A percentile compares a stretch with the other conserved stretches of the same genome.
Conservation (phyloP, 2,797 vertebrate genomes). For the Remorina albescens region DNA sequence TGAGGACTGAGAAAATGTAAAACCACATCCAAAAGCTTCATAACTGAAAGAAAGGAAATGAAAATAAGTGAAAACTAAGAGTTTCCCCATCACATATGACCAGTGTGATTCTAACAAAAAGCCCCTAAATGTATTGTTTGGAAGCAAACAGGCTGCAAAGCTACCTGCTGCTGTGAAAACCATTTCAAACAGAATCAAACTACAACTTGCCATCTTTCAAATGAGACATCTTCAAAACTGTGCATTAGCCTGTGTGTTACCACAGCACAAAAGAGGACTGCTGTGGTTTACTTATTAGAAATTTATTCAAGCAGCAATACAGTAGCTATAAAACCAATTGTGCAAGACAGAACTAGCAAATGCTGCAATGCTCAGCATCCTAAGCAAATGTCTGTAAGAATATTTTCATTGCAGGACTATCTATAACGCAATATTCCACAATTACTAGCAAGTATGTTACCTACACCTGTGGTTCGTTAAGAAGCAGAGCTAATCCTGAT, state of each 20-base stretch:
- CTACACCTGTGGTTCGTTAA: not conserved
- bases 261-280: not conserved
- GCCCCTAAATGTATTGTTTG: not conserved
- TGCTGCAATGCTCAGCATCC: not conserved
- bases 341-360: constrained; percentile 9
- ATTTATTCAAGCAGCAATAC: constrained; percentile 2
- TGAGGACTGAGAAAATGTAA: not conserved
- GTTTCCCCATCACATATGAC: not conserved
- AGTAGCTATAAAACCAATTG: constrained; percentile 25
- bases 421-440: constrained; percentile 2
- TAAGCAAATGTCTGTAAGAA: not conserved
- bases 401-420: not conserved
- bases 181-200: not conserved
- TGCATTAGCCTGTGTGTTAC: constrained; percentile 2
- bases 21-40: not conserved
- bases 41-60: constrained; percentile 45
- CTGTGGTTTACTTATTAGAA: constrained; percentile 8
- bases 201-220: not conserved
- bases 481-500: not conserved
- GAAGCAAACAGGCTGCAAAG: not conserved
- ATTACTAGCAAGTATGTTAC: not conserved
- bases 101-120: not conserved
- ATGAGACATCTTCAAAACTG: not conserved
- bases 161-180: not conserved
- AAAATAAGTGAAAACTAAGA: constrained; percentile 27